A percentile compares a stretch with the other conserved stretches of the same genome.
Evolutionary conservation across 2,113 vertebrate species (phyloP).

Genomic region (Sceloporus undulatus): DNA sequence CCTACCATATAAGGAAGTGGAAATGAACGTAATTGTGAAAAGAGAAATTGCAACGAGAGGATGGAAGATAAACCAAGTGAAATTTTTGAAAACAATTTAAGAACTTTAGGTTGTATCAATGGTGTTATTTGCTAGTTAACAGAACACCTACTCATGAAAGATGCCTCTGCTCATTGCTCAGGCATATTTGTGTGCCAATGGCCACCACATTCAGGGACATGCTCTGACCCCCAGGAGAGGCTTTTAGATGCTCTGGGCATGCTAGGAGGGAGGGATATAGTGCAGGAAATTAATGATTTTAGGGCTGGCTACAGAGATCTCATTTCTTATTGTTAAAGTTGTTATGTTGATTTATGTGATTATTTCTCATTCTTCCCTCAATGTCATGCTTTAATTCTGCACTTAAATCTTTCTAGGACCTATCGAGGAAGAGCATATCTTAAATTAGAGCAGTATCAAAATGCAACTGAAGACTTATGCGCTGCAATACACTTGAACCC

Average conservation of each 20-base stretch:
- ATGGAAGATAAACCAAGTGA: background rate
- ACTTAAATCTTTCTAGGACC: constrained; percentile 63
- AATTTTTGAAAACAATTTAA: background rate
- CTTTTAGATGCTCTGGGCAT: background rate
- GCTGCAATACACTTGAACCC: constrained; percentile 79
- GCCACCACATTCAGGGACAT: background rate
- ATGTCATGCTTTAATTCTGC: background rate
- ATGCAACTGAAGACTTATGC: constrained; percentile 77
- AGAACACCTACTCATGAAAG: background rate
- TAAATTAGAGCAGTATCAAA: constrained; percentile 67
- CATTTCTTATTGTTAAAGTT: background rate
- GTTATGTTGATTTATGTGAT: background rate
- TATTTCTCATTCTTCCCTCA: background rate
- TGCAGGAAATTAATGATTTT: background rate
- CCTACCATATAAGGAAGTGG: background rate
- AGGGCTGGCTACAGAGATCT: background rate
- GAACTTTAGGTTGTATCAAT: background rate
- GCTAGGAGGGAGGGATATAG: background rate
- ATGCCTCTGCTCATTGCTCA: background rate
- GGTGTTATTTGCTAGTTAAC: background rate
- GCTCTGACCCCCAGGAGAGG: background rate
- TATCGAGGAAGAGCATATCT: constrained; percentile 78
- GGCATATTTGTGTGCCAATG: background rate
- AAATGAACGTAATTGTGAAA: background rate
- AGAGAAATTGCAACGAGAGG: background rate